phyloP scores from a whole-genome alignment of 2,797 vertebrate genomes.

The Catharus ustulatus region DNA sequence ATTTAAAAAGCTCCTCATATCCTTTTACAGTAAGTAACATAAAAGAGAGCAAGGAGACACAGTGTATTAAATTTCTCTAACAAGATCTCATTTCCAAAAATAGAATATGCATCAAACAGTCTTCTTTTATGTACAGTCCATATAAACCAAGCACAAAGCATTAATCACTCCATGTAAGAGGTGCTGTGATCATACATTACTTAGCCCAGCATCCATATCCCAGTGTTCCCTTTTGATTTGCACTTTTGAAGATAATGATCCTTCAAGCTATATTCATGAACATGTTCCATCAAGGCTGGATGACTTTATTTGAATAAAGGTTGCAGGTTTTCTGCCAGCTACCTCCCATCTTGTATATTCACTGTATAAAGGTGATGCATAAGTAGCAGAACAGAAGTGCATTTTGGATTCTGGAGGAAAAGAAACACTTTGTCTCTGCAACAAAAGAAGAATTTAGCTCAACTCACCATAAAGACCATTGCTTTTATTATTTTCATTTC shows the following conservation, averaged over 20 bases:
- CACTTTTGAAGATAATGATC: not conserved
- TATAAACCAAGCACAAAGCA: not conserved
- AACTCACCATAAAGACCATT: not conserved
- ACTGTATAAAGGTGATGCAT: not conserved
- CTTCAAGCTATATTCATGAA: not conserved
- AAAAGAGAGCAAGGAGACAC: not conserved
- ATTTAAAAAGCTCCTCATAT: not conserved
- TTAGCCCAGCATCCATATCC: not conserved
- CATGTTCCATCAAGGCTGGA: not conserved
- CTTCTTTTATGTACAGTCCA: not conserved
- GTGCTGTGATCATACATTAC: not conserved
- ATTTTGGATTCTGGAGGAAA: not conserved
- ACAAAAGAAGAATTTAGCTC: not conserved
- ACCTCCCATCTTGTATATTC: not conserved
- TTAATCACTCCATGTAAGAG: not conserved
- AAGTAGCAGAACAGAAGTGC: not conserved
- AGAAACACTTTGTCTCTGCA: not conserved
- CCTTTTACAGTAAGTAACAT: not conserved
- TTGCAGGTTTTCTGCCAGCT: not conserved
- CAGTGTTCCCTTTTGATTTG: not conserved
- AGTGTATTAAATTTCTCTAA: conserved; percentile 15
- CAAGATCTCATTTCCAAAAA: conserved; percentile 41
- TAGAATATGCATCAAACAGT: not conserved
- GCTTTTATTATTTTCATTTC: not conserved
- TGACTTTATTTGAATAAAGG: not conserved